Conservation (phyloP, 2,113 vertebrate species). For the Notiomystis cincta region DNA sequence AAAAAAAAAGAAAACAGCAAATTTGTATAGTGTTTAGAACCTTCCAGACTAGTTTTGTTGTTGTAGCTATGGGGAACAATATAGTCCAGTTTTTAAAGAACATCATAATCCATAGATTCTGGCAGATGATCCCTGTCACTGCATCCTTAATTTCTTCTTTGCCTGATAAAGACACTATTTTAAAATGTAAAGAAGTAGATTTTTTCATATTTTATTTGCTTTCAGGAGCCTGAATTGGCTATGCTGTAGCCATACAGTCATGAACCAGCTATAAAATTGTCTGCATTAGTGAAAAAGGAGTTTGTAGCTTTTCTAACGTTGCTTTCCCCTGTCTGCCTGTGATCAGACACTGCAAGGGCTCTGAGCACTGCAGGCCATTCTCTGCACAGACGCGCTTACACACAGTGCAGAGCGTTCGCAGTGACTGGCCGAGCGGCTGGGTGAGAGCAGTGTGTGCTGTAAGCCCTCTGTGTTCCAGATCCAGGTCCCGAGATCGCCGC, state of each 20-base stretch:
- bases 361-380: neutral
- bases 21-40: neutral
- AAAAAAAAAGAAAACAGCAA: neutral
- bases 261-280: neutral
- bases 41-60: neutral
- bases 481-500: slow-evolving; percentile 78
- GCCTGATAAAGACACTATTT: neutral
- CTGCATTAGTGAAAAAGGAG: neutral
- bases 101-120: neutral
- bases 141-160: neutral
- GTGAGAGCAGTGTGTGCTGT: neutral
- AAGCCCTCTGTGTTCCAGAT: slow-evolving; percentile 53
- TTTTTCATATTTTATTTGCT: neutral
- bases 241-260: neutral
- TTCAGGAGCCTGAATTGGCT: neutral
- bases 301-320: neutral
- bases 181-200: neutral
- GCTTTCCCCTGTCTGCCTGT: neutral
- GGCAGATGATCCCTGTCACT: neutral
- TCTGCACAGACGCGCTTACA: neutral
- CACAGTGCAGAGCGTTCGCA: neutral
- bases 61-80: neutral
- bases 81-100: neutral
- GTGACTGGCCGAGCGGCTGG: neutral
- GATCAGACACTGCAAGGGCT: neutral